These are phyloP conservation scores for Poliocrania exsul DNA, from an alignment of 2,797 vertebrate species.

Conservation along the genomic window DNA sequence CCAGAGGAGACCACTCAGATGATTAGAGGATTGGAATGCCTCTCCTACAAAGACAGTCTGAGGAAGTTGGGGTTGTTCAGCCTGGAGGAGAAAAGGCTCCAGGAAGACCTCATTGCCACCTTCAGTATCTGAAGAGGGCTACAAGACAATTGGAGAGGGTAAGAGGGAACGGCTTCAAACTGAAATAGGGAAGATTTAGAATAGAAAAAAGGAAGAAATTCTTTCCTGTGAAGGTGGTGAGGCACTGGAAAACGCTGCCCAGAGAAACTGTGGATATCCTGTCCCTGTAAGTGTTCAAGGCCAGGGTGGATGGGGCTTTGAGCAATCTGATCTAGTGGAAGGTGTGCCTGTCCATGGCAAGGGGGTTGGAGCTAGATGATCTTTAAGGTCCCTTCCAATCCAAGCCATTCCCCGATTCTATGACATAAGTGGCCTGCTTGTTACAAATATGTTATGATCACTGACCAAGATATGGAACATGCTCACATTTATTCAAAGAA, in stretches of 20 bases:
- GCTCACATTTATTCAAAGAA: neutral
- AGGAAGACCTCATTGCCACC: neutral
- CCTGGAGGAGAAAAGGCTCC: neutral
- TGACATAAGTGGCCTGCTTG: neutral
- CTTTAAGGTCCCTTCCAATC: neutral
- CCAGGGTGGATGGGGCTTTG: neutral
- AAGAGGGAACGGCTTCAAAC: neutral
- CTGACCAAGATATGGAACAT: rapidly evolving
- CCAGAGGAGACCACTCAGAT: neutral
- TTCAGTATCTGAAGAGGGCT: neutral
- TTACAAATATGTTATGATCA: neutral
- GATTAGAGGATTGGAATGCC: neutral
- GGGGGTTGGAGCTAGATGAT: neutral
- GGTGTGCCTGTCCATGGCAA: neutral
- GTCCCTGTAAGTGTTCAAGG: neutral
- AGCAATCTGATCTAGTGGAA: neutral
- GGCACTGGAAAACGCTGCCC: neutral
- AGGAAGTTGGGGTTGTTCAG: neutral
- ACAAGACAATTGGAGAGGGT: neutral
- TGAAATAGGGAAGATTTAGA: neutral
- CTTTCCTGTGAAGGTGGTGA: neutral
- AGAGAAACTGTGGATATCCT: neutral
- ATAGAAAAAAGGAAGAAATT: neutral
- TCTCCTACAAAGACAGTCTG: neutral
- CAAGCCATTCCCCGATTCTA: neutral